phyloP scores from a whole-genome alignment of 2,797 vertebrate genomes.

The Pangasius macronema region DNA sequence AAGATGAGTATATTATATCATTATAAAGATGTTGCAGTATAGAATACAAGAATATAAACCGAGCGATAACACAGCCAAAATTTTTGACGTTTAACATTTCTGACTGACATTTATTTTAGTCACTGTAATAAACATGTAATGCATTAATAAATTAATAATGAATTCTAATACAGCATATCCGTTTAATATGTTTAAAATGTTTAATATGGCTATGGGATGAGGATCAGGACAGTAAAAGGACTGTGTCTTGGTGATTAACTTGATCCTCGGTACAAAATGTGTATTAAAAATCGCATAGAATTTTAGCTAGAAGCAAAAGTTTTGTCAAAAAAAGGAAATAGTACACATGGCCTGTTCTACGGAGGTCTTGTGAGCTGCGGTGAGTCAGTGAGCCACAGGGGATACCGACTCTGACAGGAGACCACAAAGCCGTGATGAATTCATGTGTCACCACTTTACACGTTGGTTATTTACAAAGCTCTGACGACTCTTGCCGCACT shows the following conservation, averaged over 20 bases:
- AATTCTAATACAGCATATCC: neutral
- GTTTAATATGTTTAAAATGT: no score
- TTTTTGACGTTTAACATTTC: no score
- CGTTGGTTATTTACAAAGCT: no score
- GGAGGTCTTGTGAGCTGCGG: neutral
- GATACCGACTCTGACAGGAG: conserved; percentile 15
- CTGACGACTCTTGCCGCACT: no score
- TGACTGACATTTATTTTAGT: no score
- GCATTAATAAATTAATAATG: neutral
- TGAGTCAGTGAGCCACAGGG: conserved; percentile 23
- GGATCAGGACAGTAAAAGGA: neutral
- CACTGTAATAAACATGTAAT: neutral
- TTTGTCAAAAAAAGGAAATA: neutral
- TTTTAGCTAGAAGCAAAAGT: neutral
- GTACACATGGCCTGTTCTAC: neutral
- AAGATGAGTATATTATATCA: no score
- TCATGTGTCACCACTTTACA: conserved; percentile 22
- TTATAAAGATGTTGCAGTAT: neutral
- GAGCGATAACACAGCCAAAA: no score
- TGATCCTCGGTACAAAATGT: neutral
- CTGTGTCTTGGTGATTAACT: neutral
- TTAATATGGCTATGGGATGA: neutral
- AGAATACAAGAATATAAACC: no score
- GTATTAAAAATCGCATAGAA: neutral
- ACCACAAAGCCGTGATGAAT: conserved; percentile 18